Conservation (phyloP, 2,888 invertebrate species). For the Lamproptera curius region DNA sequence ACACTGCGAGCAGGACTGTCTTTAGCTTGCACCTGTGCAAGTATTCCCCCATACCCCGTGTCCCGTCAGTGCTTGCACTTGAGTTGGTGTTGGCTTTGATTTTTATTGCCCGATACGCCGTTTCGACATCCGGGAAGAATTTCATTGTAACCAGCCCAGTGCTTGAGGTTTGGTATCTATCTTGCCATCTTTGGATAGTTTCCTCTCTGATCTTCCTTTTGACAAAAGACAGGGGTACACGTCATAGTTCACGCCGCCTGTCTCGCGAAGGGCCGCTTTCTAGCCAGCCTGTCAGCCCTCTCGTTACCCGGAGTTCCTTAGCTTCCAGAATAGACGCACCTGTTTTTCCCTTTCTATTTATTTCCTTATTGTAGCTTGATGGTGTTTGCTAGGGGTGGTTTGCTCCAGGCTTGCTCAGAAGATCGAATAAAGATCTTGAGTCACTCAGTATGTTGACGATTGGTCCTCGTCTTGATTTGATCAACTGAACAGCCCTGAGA, state of each 20-base stretch:
- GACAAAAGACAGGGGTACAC: constrained; percentile 9
- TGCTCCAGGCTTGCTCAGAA: constrained; percentile 5
- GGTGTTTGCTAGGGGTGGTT: constrained; percentile 6
- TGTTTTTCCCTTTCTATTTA: constrained; percentile 5
- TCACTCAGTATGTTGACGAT: constrained; percentile 18
- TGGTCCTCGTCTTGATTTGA: neutral
- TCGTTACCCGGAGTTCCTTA: constrained; percentile 9
- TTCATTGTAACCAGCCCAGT: constrained; percentile 20
- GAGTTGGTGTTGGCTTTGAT: neutral
- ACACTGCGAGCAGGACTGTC: neutral
- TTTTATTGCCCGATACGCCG: constrained; percentile 28
- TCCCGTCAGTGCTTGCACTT: neutral
- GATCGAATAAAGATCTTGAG: constrained; percentile 21
- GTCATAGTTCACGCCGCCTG: neutral
- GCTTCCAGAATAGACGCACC: constrained; percentile 14
- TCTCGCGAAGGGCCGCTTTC: neutral
- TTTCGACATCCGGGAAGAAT: constrained; percentile 21
- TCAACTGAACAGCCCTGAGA: neutral
- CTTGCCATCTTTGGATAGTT: constrained; percentile 10
- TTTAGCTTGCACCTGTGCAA: neutral
- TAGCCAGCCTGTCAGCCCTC: neutral
- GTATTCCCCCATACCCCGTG: neutral
- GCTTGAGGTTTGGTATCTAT: constrained; percentile 12
- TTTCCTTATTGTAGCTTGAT: neutral
- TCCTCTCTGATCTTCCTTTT: constrained; percentile 18